Percentiles rank a stretch among this genome's conserved stretches.
Conservation (phyloP, 1,140 invertebrate genomes). For the Eriosoma lanigerum region DNA sequence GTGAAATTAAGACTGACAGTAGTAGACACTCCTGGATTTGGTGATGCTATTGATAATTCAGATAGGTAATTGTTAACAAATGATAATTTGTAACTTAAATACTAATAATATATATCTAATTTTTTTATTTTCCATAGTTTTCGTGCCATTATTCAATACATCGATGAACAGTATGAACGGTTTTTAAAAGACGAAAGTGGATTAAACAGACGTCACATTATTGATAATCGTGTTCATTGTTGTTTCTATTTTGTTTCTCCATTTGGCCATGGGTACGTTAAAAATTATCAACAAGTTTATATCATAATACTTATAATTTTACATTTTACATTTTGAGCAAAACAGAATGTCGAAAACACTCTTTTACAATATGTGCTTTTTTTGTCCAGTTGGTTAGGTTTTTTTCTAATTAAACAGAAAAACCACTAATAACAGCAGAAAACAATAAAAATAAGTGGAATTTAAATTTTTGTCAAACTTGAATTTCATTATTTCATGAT, state of each 20-base stretch:
- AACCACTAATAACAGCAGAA: no score
- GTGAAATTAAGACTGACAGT: slow-evolving; percentile 87
- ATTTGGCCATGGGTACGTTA: slow-evolving; percentile 86
- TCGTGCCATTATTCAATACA: slow-evolving; percentile 86
- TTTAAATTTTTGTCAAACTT: no score
- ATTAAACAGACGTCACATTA: slow-evolving; percentile 85
- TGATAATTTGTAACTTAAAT: neutral
- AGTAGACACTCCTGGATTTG: slow-evolving; percentile 97
- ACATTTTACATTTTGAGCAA: neutral
- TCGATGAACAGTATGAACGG: slow-evolving; percentile 91
- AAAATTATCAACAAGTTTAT: neutral
- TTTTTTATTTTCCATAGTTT: slow-evolving; percentile 65
- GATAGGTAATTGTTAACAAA: slow-evolving; percentile 62
- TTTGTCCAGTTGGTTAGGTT: no score
- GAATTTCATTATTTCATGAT: no score
- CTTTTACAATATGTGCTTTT: no score
- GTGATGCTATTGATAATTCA: slow-evolving; percentile 97
- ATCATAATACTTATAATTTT: neutral
- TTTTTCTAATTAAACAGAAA: no score
- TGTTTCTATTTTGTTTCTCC: slow-evolving; percentile 99
- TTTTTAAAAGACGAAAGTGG: slow-evolving; percentile 90
- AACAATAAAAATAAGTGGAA: no score
- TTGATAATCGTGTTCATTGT: slow-evolving; percentile 91
- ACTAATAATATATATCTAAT: no score
- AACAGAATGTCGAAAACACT: no score